Conservation (phyloP, 2,797 vertebrate genomes). For the Hyperoplus immaculatus region DNA sequence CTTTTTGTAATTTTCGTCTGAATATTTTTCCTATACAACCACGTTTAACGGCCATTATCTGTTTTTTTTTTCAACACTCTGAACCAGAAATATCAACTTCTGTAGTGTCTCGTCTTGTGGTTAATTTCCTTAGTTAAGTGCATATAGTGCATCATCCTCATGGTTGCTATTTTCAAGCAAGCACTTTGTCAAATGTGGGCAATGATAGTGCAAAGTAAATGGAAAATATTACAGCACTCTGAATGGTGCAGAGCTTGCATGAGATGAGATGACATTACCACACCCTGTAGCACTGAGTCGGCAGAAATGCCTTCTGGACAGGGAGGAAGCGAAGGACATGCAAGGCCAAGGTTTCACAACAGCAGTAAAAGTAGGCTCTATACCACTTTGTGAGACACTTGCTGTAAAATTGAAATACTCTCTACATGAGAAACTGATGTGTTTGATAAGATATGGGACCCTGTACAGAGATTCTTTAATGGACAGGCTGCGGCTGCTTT, state of each 20-base stretch:
- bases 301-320: conserved; percentile 41
- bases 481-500: too few species aligned
- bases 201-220: conserved; percentile 53
- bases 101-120: too few species aligned
- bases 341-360: conserved; percentile 36
- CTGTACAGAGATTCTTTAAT: too few species aligned
- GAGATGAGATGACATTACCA: conserved; percentile 66
- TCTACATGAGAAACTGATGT: too few species aligned
- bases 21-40: too few species aligned
- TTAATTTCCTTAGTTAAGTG: conserved; percentile 1
- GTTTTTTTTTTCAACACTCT: too few species aligned
- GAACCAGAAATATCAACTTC: too few species aligned
- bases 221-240: conserved; percentile 63
- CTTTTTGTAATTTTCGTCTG: too few species aligned
- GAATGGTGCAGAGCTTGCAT: conserved; percentile 58
- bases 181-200: conserved; percentile 23
- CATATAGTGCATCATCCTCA: not conserved
- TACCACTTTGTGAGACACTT: conserved; percentile 35
- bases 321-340: conserved; percentile 45
- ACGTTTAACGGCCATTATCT: too few species aligned
- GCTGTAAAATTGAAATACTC: conserved; percentile 47
- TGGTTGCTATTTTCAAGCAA: conserved; percentile 19
- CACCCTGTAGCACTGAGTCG: conserved; percentile 71
- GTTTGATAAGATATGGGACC: too few species aligned
- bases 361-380: conserved; percentile 40